Conservation (phyloP, 2,797 vertebrate genomes). For the Rhabdophis nuchalis region DNA sequence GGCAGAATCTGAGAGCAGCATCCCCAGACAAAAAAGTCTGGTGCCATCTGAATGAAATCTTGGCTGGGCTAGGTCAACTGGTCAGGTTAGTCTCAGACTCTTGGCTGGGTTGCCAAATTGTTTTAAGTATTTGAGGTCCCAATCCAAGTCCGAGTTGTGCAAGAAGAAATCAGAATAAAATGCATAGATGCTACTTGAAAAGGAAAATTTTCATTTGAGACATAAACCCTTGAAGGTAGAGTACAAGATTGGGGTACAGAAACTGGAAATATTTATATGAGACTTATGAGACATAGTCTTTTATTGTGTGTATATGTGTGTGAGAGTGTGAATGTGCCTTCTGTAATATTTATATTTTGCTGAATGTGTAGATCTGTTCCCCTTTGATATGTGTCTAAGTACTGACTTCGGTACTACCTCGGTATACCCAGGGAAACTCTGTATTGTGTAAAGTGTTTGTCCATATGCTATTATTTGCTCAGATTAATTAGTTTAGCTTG, state of each 20-base stretch:
- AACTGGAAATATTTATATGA: neutral
- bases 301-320: neutral
- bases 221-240: neutral
- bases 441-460: neutral
- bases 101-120: neutral
- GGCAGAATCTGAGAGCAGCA: neutral
- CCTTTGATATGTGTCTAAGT: neutral
- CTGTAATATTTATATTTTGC: neutral
- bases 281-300: neutral
- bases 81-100: neutral
- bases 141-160: neutral
- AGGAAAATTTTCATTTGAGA: neutral
- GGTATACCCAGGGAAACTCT: neutral
- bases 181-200: neutral
- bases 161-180: neutral
- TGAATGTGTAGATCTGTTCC: neutral
- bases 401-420: neutral
- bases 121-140: neutral
- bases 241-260: neutral
- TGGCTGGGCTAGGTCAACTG: rapidly evolving
- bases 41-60: neutral
- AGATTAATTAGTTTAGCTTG: neutral
- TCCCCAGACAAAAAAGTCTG: neutral
- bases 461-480: neutral
- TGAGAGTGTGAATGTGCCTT: neutral